These are phyloP conservation scores for Abrostola triplasia DNA, from an alignment of 2,888 invertebrate species.

Conservation along the genomic window DNA sequence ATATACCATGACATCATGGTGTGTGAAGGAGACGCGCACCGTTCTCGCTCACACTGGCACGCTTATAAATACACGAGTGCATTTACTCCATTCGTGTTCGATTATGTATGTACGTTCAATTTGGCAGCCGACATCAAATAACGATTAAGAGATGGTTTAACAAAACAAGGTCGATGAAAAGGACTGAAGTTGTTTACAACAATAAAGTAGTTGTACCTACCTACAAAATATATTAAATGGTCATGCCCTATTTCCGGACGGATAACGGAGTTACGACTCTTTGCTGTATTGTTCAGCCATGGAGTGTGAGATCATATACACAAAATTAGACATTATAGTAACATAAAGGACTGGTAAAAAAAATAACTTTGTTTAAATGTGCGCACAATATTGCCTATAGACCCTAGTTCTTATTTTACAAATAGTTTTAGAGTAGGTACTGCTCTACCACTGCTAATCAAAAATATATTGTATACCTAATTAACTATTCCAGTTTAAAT, in stretches of 20 bases:
- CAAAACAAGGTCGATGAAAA: conserved; percentile 52
- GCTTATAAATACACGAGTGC: conserved; percentile 78
- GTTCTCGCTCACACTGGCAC: conserved; percentile 65
- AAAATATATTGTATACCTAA: conserved; percentile 17
- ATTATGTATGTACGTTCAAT: conserved; percentile 64
- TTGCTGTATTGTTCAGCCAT: conserved; percentile 61
- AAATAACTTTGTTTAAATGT: conserved; percentile 46
- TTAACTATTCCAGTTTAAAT: conserved; percentile 10
- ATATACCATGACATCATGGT: conserved; percentile 88
- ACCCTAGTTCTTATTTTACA: neutral
- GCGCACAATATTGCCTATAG: conserved; percentile 24
- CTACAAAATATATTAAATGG: conserved; percentile 56
- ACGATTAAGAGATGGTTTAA: conserved; percentile 50
- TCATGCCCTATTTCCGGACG: conserved; percentile 69
- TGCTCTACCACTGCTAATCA: too few species aligned
- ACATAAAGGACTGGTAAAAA: conserved; percentile 52
- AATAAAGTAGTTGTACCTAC: conserved; percentile 25
- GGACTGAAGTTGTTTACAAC: conserved; percentile 34
- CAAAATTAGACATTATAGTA: conserved; percentile 65
- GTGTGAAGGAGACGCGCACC: conserved; percentile 73
- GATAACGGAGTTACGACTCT: conserved; percentile 66
- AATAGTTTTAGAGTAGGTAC: too few species aligned
- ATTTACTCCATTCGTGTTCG: conserved; percentile 80
- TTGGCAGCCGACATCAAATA: conserved; percentile 57
- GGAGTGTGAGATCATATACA: conserved; percentile 69